Percentiles rank a stretch among this genome's conserved stretches.
Evolutionary conservation across 2,888 invertebrate species (phyloP).

Genomic region (Thalpophila matura): DNA sequence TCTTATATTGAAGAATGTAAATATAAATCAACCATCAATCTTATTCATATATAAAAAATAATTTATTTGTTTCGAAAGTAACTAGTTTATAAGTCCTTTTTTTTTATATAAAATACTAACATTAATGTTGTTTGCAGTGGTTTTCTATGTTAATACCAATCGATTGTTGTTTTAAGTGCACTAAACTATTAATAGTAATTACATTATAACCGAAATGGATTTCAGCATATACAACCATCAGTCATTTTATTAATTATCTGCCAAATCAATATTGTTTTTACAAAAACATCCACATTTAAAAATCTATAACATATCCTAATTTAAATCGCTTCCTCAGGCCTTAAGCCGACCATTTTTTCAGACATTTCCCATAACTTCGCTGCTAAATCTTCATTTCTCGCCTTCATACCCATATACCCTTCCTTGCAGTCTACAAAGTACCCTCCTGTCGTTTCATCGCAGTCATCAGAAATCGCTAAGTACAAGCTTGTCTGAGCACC

Average conservation of each 20-base stretch:
- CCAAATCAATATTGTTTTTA: not conserved
- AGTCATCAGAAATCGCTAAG: constrained; percentile 94
- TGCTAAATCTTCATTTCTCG: constrained; percentile 92
- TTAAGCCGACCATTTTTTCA: constrained; percentile 80
- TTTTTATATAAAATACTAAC: constrained; percentile 45
- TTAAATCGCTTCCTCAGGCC: constrained; percentile 70
- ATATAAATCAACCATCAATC: not conserved
- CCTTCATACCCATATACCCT: constrained; percentile 90
- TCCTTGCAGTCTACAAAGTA: constrained; percentile 95
- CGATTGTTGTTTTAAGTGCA: constrained; percentile 36
- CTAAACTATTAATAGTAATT: constrained; percentile 45
- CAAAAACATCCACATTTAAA: not conserved
- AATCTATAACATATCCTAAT: not conserved
- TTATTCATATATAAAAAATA: constrained; percentile 6
- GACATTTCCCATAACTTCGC: constrained; percentile 94
- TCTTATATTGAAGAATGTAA: constrained; percentile 7
- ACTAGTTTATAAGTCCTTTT: constrained; percentile 7
- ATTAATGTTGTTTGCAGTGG: constrained; percentile 56
- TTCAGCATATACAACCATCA: constrained; percentile 14
- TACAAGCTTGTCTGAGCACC: constrained; percentile 95
- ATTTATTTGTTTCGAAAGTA: constrained; percentile 24
- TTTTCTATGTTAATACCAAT: constrained; percentile 51
- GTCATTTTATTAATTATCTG: not conserved
- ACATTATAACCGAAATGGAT: constrained; percentile 39
- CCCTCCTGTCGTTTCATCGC: constrained; percentile 93